Conservation (phyloP, 1,140 invertebrate species). For the Yoshiicerus persimilis region DNA sequence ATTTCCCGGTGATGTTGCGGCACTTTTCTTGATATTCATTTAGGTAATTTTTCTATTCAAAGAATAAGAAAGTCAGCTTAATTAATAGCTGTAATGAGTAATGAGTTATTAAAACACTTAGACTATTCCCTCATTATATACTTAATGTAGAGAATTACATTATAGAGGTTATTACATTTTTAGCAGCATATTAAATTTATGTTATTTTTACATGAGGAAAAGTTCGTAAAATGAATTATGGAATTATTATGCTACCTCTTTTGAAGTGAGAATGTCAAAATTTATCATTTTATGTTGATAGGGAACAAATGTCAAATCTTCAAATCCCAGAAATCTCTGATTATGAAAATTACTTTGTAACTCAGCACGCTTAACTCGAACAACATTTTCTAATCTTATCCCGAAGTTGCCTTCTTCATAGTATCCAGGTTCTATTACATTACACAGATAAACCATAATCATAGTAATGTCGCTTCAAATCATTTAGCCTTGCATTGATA, state of each 20-base stretch:
- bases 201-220: no score
- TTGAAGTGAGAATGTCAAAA: slow-evolving; percentile 69
- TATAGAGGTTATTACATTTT: no score
- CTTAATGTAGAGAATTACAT: no score
- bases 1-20: slow-evolving; percentile 67
- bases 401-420: slow-evolving; percentile 85
- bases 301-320: slow-evolving; percentile 84
- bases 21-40: slow-evolving; percentile 77
- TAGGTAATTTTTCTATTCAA: slow-evolving; percentile 66
- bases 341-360: slow-evolving; percentile 70
- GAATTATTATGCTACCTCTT: slow-evolving; percentile 63
- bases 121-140: no score
- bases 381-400: slow-evolving; percentile 84
- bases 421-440: slow-evolving; percentile 70
- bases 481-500: not conserved
- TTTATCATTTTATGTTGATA: slow-evolving; percentile 90
- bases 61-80: no score
- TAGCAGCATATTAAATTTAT: not conserved
- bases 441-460: not conserved
- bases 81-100: no score
- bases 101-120: no score
- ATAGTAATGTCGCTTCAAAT: no score
- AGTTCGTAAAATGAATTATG: not conserved
- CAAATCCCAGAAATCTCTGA: slow-evolving; percentile 69
- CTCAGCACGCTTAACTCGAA: slow-evolving; percentile 72